Evolutionary conservation across 2,888 invertebrate genomes (phyloP).

Genomic region (Drosophila diplacantha): DNA sequence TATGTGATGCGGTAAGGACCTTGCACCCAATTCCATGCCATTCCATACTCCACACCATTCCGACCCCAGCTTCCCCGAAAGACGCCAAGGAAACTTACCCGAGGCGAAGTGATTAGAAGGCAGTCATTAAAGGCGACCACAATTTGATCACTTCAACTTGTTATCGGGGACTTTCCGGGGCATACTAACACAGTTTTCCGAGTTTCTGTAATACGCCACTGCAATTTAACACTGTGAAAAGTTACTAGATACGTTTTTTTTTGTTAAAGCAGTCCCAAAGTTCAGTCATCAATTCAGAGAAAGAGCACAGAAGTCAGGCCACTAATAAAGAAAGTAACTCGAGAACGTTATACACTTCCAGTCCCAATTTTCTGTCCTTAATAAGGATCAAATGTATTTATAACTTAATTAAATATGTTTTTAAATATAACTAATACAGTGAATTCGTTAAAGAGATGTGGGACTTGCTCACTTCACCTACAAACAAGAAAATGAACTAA

Average conservation of each 20-base stretch:
- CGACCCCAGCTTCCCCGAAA: not conserved
- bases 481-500: not conserved
- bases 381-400: not conserved
- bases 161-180: conserved; percentile 9
- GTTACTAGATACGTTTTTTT: conserved; percentile 3
- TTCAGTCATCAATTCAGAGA: conserved; percentile 34
- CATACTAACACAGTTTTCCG: conserved; percentile 3
- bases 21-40: not conserved
- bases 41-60: not conserved
- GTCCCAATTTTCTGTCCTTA: no score
- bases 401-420: no score
- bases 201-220: conserved; percentile 11
- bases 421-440: not conserved
- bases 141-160: conserved; percentile 28
- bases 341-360: not conserved
- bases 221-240: conserved; percentile 28
- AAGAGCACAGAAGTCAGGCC: conserved; percentile 33
- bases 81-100: conserved; percentile 6
- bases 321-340: conserved; percentile 19
- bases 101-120: conserved; percentile 32
- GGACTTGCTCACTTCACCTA: not conserved
- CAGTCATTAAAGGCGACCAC: conserved; percentile 28
- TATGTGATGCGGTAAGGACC: conserved; percentile 50
- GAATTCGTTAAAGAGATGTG: not conserved
- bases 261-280: conserved; percentile 4